Percentiles rank a stretch among this genome's conserved stretches.
phyloP scores from a whole-genome alignment of 1,140 invertebrate genomes.

The Dendroctonus ponderosae region DNA sequence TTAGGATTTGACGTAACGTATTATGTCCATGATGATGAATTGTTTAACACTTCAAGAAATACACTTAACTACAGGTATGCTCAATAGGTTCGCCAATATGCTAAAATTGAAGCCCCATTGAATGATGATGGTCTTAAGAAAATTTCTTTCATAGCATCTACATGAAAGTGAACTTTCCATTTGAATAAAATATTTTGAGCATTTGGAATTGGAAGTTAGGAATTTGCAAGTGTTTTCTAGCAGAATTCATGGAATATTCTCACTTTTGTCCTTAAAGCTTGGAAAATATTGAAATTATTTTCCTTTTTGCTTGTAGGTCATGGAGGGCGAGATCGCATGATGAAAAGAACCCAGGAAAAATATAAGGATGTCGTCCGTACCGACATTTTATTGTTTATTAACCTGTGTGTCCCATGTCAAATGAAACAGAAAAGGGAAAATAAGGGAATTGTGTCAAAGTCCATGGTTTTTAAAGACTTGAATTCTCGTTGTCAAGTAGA shows the following conservation, averaged over 20 bases:
- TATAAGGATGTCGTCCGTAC: slow-evolving; percentile 16
- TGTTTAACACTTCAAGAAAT: neutral
- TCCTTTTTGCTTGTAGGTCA: too few species aligned
- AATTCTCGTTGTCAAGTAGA: slow-evolving; percentile 49
- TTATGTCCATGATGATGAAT: neutral
- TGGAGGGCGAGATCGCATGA: slow-evolving; percentile 7
- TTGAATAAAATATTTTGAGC: neutral
- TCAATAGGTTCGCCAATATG: slow-evolving; percentile 6
- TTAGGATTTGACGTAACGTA: neutral
- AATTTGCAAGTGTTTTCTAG: too few species aligned
- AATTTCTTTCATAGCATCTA: too few species aligned
- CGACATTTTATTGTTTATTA: slow-evolving; percentile 31
- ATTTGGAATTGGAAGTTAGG: slow-evolving; percentile 1
- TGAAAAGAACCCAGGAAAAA: slow-evolving; percentile 42
- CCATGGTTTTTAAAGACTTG: slow-evolving; percentile 43
- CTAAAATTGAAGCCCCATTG: neutral
- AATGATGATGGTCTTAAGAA: too few species aligned
- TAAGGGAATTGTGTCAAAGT: slow-evolving; percentile 35
- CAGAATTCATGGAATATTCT: too few species aligned
- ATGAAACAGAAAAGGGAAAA: slow-evolving; percentile 34
- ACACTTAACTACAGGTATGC: slow-evolving; percentile 7
- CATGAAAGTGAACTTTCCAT: too few species aligned
- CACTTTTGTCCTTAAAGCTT: too few species aligned
- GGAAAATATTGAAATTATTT: too few species aligned
- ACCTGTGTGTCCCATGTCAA: slow-evolving; percentile 35